phyloP scores from a whole-genome alignment of 1,140 invertebrate genomes.

The Dolichoris vasculosae region DNA sequence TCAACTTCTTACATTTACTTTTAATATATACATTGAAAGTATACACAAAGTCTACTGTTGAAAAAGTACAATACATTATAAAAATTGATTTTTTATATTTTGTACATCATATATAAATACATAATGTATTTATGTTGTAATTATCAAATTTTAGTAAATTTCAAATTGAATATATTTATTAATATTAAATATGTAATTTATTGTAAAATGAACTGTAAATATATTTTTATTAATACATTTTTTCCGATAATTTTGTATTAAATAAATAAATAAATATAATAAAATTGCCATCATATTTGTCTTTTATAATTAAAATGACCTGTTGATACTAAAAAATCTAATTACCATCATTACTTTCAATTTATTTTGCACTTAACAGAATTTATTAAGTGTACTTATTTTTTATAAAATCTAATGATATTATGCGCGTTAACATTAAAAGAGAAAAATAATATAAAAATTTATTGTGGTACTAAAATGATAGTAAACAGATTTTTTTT shows the following conservation, averaged over 20 bases:
- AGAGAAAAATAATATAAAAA: too few species aligned
- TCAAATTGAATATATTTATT: background rate
- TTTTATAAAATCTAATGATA: too few species aligned
- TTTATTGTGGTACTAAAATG: too few species aligned
- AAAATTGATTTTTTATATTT: constrained; percentile 41
- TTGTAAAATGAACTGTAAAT: constrained; percentile 24
- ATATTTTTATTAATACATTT: constrained; percentile 17
- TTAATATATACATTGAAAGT: constrained; percentile 15
- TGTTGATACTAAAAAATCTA: background rate
- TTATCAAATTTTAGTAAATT: constrained; percentile 25
- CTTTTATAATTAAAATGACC: background rate
- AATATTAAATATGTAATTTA: constrained; percentile 19
- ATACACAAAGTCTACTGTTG: constrained; percentile 21
- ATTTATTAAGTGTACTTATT: too few species aligned
- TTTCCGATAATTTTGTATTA: constrained; percentile 44
- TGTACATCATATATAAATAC: constrained; percentile 1
- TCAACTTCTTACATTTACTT: constrained; percentile 39
- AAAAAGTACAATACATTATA: constrained; percentile 17
- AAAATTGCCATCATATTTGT: background rate
- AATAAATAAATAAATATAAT: constrained; percentile 35
- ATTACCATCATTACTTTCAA: background rate
- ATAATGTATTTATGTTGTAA: constrained; percentile 5
- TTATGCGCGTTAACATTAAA: too few species aligned
- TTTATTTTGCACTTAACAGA: too few species aligned
- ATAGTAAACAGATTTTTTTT: too few species aligned